A percentile compares a stretch with the other conserved stretches of the same genome.
Conservation (phyloP, 2,888 invertebrate species). For the Aleiodes testaceus region DNA sequence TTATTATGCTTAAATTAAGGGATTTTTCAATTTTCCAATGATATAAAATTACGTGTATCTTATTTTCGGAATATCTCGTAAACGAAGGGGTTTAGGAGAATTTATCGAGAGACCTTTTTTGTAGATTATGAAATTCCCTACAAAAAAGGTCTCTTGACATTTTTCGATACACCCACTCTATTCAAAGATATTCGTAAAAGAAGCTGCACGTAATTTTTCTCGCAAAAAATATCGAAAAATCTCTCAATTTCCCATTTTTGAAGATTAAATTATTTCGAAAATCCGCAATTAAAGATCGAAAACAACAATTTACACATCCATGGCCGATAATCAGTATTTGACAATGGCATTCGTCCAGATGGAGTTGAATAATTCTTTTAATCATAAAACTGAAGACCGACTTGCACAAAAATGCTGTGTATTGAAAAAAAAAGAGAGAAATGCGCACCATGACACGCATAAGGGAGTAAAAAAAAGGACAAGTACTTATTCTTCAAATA, state of each 20-base stretch:
- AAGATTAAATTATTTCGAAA: background rate
- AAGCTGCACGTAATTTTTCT: too few species aligned
- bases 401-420: slow-evolving; percentile 36
- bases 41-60: too few species aligned
- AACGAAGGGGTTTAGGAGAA: too few species aligned
- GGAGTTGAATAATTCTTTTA: slow-evolving; percentile 16
- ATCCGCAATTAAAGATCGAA: background rate
- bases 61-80: too few species aligned
- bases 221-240: background rate
- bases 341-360: slow-evolving; percentile 35
- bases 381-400: slow-evolving; percentile 9
- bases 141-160: too few species aligned
- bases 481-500: slow-evolving; percentile 41
- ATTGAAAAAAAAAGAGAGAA: slow-evolving; percentile 28
- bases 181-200: too few species aligned
- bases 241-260: background rate
- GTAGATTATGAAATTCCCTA: too few species aligned
- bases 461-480: slow-evolving; percentile 21
- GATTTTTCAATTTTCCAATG: background rate
- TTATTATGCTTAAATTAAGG: background rate
- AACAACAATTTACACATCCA: slow-evolving; percentile 3
- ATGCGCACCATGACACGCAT: slow-evolving; percentile 42
- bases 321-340: slow-evolving; percentile 31
- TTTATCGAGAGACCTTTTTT: too few species aligned
- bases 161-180: too few species aligned